These are phyloP conservation scores for Brachyalestes nurse DNA, from an alignment of 2,797 vertebrate genomes.

Conservation along the genomic window DNA sequence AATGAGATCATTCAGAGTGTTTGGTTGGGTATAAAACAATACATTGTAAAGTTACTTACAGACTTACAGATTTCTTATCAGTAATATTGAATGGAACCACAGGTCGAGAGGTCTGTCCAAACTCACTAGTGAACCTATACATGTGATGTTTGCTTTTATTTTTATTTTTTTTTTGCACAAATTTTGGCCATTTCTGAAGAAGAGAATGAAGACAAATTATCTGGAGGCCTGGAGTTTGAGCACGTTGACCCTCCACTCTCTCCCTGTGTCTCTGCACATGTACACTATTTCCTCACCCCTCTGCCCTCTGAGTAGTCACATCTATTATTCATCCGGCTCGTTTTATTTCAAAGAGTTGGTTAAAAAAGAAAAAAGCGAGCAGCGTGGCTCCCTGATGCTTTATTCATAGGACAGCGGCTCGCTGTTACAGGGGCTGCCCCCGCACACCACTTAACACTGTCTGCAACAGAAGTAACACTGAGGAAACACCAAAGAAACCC, in stretches of 20 bases:
- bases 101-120: too few species aligned
- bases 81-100: too few species aligned
- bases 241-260: not conserved
- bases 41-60: too few species aligned
- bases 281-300: slow-evolving; percentile 35
- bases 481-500: not conserved
- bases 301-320: slow-evolving; percentile 33
- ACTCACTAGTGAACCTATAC: too few species aligned
- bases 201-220: not conserved
- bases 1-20: too few species aligned
- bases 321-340: slow-evolving; percentile 61
- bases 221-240: not conserved
- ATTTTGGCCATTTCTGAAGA: too few species aligned
- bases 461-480: not conserved
- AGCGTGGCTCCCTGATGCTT: slow-evolving; percentile 41
- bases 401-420: slow-evolving; percentile 50
- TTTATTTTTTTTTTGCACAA: too few species aligned
- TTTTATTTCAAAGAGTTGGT: slow-evolving; percentile 54
- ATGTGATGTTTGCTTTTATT: too few species aligned
- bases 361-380: slow-evolving; percentile 49
- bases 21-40: too few species aligned
- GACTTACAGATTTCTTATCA: too few species aligned
- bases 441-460: slow-evolving; percentile 20
- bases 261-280: slow-evolving; percentile 18
- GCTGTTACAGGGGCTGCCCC: slow-evolving; percentile 17